Percentiles rank a stretch among this genome's conserved stretches.
These are phyloP conservation scores for Chionomys nivalis DNA, from an alignment of 2,113 vertebrate genomes.

Conservation along the genomic window DNA sequence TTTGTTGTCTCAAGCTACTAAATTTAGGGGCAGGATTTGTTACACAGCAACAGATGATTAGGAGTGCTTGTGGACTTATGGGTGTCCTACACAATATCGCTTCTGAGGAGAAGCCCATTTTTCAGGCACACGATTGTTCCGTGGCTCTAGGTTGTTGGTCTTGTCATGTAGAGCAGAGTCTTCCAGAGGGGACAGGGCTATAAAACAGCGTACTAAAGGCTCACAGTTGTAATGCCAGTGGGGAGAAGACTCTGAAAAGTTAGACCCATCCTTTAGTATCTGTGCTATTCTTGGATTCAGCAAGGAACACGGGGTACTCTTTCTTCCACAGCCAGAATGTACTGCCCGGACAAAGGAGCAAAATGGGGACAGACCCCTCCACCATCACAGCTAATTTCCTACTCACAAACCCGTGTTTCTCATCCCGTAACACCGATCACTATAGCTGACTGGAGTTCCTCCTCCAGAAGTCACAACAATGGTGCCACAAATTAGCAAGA, in stretches of 20 bases:
- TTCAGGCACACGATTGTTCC: neutral
- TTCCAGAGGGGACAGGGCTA: neutral
- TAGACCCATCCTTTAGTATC: neutral
- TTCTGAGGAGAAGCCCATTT: neutral
- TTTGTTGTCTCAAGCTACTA: neutral
- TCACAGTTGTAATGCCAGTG: neutral
- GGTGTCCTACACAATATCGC: neutral
- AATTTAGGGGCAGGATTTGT: neutral
- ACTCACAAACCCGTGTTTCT: neutral
- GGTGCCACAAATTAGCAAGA: conserved; percentile 10
- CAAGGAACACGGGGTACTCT: neutral
- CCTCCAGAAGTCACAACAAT: neutral
- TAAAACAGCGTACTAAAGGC: neutral
- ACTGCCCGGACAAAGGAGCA: neutral
- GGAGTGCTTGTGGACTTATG: neutral
- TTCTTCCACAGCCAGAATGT: neutral
- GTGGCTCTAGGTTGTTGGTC: neutral
- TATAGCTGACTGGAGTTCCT: neutral
- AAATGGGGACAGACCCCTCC: neutral
- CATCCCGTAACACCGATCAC: neutral
- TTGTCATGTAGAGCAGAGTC: no score
- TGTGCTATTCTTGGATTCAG: neutral
- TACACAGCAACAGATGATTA: neutral
- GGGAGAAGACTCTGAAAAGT: neutral
- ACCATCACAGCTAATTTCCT: neutral